A percentile compares a stretch with the other conserved stretches of the same genome.
Evolutionary conservation across 2,888 invertebrate species (phyloP).

Genomic region (Protonemura montana): DNA sequence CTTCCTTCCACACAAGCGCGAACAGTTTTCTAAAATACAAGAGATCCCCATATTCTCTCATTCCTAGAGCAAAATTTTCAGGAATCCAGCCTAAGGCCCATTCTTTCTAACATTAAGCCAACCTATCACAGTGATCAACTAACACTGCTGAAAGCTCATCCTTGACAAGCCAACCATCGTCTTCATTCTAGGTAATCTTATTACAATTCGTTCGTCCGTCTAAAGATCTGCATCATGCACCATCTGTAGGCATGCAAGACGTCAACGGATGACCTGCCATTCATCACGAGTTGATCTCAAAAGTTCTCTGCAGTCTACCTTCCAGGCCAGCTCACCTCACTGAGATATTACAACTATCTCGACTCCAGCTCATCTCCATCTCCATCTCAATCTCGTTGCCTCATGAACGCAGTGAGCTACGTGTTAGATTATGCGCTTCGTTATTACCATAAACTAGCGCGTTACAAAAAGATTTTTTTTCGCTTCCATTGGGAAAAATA

Average conservation of each 20-base stretch:
- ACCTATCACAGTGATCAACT: too few relatives aligned
- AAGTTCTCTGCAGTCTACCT: background rate
- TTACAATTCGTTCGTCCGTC: background rate
- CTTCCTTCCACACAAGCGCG: too few relatives aligned
- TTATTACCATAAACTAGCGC: background rate
- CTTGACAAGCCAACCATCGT: background rate
- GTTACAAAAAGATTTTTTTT: background rate
- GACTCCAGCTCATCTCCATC: background rate
- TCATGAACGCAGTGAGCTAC: background rate
- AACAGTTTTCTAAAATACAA: too few relatives aligned
- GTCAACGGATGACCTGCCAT: background rate
- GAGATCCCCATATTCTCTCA: too few relatives aligned
- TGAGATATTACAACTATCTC: background rate
- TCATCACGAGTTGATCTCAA: background rate
- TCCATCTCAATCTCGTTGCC: background rate
- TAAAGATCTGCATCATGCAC: background rate
- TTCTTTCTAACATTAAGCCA: too few relatives aligned
- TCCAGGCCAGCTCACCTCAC: background rate
- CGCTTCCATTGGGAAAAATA: background rate
- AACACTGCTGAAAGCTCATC: background rate
- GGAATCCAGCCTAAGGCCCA: too few relatives aligned
- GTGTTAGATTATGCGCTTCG: background rate
- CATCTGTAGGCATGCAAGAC: background rate
- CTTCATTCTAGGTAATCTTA: background rate
- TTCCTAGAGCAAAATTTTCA: too few relatives aligned